These are phyloP conservation scores for Carabus problematicus DNA, from an alignment of 2,888 invertebrate genomes.

Conservation along the genomic window DNA sequence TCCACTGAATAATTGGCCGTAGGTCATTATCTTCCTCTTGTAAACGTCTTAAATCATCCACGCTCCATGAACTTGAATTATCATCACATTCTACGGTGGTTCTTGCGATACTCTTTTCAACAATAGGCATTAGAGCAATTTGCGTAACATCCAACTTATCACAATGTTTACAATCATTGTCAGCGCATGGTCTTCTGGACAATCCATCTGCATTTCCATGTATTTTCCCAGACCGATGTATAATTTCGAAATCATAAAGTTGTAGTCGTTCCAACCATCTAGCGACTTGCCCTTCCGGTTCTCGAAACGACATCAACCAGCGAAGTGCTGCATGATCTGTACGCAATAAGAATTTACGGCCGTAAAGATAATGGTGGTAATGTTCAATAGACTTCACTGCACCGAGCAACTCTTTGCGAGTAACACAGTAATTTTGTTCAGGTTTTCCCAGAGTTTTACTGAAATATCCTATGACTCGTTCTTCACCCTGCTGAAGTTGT, in stretches of 20 bases:
- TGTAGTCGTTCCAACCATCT: not conserved
- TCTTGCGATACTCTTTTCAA: too few relatives aligned
- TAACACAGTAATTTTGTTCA: slow-evolving; percentile 44
- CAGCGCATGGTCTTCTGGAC: not conserved
- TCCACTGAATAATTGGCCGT: too few relatives aligned
- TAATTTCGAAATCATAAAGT: not conserved
- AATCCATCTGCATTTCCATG: not conserved
- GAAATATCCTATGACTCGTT: slow-evolving; percentile 42
- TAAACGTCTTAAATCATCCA: too few relatives aligned
- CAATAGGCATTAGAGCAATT: too few relatives aligned
- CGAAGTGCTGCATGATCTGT: too few relatives aligned
- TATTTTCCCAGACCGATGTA: not conserved
- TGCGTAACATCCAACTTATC: too few relatives aligned
- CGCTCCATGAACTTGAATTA: too few relatives aligned
- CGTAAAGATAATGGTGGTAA: slow-evolving; percentile 30
- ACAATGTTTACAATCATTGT: too few relatives aligned
- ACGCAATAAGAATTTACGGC: not conserved
- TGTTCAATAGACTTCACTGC: slow-evolving; percentile 26
- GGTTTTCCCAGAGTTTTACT: slow-evolving; percentile 36
- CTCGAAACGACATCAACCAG: too few relatives aligned
- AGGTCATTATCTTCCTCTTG: too few relatives aligned
- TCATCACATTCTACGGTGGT: too few relatives aligned
- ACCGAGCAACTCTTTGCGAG: slow-evolving; percentile 44
- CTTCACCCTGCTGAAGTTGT: slow-evolving; percentile 35
- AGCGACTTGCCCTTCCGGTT: not conserved